These are phyloP conservation scores for Macrotrachela quadricornifera DNA, from an alignment of 1,140 invertebrate genomes.

Conservation along the genomic window DNA sequence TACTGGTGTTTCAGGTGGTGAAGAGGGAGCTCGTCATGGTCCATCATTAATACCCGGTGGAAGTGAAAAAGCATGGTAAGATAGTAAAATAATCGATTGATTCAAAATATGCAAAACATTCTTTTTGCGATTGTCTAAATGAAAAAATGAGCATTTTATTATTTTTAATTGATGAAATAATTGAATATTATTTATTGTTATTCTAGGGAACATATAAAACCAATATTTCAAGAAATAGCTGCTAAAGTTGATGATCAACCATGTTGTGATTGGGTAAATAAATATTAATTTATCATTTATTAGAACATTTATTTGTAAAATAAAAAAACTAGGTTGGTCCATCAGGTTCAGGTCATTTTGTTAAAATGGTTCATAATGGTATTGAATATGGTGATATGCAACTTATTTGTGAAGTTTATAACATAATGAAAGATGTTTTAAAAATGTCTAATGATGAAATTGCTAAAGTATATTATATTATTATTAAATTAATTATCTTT, in stretches of 20 bases:
- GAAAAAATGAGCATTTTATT: too few relatives aligned
- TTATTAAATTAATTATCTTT: not conserved
- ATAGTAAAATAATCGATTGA: not conserved
- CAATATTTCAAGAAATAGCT: conserved; percentile 73
- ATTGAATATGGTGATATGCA: conserved; percentile 92
- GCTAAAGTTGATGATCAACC: conserved; percentile 70
- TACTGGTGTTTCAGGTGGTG: conserved; percentile 88
- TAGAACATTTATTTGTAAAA: not conserved
- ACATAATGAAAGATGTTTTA: conserved; percentile 63
- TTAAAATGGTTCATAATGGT: conserved; percentile 67
- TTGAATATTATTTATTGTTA: not conserved
- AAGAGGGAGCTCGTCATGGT: conserved; percentile 88
- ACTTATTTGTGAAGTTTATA: conserved; percentile 89
- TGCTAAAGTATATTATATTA: conserved; percentile 40
- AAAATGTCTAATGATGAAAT: conserved; percentile 59
- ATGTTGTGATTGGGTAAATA: conserved; percentile 82
- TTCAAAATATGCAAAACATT: not conserved
- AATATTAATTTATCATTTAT: not conserved
- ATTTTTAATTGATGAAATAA: not conserved
- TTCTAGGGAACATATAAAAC: conserved; percentile 60
- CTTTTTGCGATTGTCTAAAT: too few relatives aligned
- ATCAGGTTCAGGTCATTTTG: conserved; percentile 90
- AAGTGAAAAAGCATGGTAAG: conserved; percentile 58
- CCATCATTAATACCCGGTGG: conserved; percentile 98
- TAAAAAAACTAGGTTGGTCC: conserved; percentile 45